Base-by-base conservation (phyloP, 2,888 invertebrate species). In the Tribolium freemani region DNA sequence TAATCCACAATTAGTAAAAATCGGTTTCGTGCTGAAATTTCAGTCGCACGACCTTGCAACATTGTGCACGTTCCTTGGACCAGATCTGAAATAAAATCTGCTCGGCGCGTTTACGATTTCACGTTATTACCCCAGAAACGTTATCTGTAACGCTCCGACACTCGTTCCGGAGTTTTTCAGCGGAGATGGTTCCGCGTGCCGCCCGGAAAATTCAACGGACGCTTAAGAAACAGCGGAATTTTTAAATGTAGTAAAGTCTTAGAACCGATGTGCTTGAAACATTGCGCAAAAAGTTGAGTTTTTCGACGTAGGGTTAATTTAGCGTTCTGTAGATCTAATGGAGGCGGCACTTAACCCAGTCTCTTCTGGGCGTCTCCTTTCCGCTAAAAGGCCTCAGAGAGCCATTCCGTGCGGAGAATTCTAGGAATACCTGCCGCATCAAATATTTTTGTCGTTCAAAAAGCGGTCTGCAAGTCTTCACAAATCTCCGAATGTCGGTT, bases 41-140 rank as follows among this genome's bases (percentile, higher is more conserved):
- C 67, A 67, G 57, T 2, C 30, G 21, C 45, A n/a, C 57, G 38
- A 54, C 53, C 64, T 66, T 67, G 67, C 67, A 67, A 67, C 67
- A 67, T 67, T 67, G 67, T 67, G 57, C 57, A 48, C 38, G 46
- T 67, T 56, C 67, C 46, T 57, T 16, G 56, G 60, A 69, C 69
- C 69, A 60, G 21, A 69, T 70, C 63, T 70, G 69, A 70, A 70
- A 70, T 70, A 70, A 70, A 70, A 70, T 70, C 69, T 70, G 63
- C 44, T 46, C 57, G 54, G 46, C 58, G 53, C 50, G 69, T 70
- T 70, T 70, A 70, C 63, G 69, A 70, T 70, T 70, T 57, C 63
- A 31, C 63, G 69, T 70, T 70, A 70, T 63, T 70, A 70, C 69
- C 56, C 69, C 48, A 44, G 60, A 68, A 66, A 66, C 68, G 68